Evolutionary conservation across 2,113 vertebrate genomes (phyloP).

Genomic region (Caretta caretta): DNA sequence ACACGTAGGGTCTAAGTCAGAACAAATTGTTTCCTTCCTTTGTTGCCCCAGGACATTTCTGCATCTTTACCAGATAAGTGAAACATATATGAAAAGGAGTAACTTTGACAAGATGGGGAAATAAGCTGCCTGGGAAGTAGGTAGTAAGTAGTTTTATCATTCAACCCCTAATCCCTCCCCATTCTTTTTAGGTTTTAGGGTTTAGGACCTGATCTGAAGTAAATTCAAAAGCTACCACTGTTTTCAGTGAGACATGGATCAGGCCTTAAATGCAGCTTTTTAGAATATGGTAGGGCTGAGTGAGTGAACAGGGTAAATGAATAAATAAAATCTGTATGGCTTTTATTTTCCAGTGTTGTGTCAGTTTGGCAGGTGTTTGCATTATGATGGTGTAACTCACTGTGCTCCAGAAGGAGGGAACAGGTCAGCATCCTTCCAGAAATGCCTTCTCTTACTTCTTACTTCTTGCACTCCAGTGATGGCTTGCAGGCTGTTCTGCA

Average conservation of each 20-base stretch:
- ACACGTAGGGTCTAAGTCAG: background rate
- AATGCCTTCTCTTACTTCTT: background rate
- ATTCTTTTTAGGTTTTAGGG: background rate
- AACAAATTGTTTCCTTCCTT: background rate
- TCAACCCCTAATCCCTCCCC: background rate
- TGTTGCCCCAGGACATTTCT: background rate
- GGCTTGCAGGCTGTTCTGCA: background rate
- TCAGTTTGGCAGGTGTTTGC: background rate
- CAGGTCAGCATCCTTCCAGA: background rate
- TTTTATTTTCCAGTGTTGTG: background rate
- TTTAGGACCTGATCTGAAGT: background rate
- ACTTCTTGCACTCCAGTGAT: background rate
- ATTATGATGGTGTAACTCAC: background rate
- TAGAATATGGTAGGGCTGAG: background rate
- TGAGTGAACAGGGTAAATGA: background rate
- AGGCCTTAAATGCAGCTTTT: background rate
- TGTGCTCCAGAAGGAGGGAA: background rate
- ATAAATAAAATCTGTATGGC: background rate
- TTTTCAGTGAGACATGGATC: background rate
- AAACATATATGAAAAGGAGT: background rate
- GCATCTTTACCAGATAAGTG: slow-evolving; percentile 17
- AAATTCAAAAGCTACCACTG: background rate
- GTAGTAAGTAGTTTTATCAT: background rate
- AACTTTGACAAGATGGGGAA: background rate
- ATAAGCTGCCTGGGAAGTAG: slow-evolving; percentile 27